Evolutionary conservation across 2,888 invertebrate genomes (phyloP).

Genomic region (Caradrina clavipalpis): DNA sequence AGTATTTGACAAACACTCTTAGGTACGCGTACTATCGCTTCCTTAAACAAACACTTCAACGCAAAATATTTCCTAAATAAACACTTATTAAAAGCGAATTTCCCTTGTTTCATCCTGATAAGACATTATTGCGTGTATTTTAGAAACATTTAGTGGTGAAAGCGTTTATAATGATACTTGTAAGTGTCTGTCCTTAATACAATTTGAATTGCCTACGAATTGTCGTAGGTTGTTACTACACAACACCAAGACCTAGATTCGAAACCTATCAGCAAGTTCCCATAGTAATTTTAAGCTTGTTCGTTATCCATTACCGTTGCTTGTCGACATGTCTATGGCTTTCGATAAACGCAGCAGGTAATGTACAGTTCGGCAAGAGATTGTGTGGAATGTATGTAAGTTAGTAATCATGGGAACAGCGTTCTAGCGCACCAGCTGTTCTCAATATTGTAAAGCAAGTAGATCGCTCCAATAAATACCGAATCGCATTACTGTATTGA

Average conservation of each 20-base stretch:
- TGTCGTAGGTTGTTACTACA: slow-evolving; percentile 56
- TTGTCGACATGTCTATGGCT: slow-evolving; percentile 43
- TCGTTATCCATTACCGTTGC: slow-evolving; percentile 50
- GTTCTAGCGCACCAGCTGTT: slow-evolving; percentile 75
- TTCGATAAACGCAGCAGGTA: slow-evolving; percentile 36
- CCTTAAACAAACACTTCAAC: slow-evolving; percentile 26
- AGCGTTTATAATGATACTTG: slow-evolving; percentile 62
- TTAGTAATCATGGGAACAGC: slow-evolving; percentile 76
- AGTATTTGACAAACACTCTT: slow-evolving; percentile 40
- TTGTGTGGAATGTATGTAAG: slow-evolving; percentile 47
- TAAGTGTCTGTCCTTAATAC: slow-evolving; percentile 35
- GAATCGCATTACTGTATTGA: slow-evolving; percentile 82
- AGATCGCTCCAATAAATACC: slow-evolving; percentile 84
- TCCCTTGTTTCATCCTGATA: slow-evolving; percentile 41
- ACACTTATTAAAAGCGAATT: slow-evolving; percentile 20
- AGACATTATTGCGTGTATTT: slow-evolving; percentile 17
- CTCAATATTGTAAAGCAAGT: slow-evolving; percentile 76
- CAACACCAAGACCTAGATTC: slow-evolving; percentile 59
- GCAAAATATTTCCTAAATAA: slow-evolving; percentile 25
- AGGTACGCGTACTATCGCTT: background rate
- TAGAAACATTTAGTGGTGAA: slow-evolving; percentile 61
- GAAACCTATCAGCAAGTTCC: slow-evolving; percentile 50
- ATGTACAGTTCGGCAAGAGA: slow-evolving; percentile 46
- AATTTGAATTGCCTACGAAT: slow-evolving; percentile 57
- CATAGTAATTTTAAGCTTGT: slow-evolving; percentile 39